Base-by-base conservation (phyloP, 2,888 invertebrate species). In the Torymus auratus region DNA sequence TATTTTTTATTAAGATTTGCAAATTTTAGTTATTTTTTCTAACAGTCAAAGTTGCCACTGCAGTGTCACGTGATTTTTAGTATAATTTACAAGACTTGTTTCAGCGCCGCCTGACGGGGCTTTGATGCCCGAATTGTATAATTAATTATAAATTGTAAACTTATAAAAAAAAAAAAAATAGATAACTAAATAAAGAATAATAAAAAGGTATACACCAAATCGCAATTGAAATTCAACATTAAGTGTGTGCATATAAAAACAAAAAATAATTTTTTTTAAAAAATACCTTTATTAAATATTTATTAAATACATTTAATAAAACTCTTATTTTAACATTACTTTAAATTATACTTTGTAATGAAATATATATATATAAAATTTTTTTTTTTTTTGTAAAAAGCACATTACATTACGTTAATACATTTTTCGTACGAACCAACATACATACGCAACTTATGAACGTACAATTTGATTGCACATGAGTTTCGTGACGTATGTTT, bases 221-320 rank as follows among this genome's bases (percentile, higher is more conserved):
- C 28, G 3, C 3, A 28, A 28, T 28, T 28, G 28, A 2, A 28
- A 0, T 28, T 28, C 28, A 5, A 28, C 3, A 28, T 28, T 28
- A 28, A 28, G 28, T 28, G 3, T 7, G 7, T 28, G 28, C 28
- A 3, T 28, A 62, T 62, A 52, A 53, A 69, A 14, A n/a, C 2
- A 14, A 17, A 12, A 23, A 2, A n/a, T 56, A 28, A 15, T 50
- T 28, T 53, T 50, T 20, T 28, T 28, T 28, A 28, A 41, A 73
- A 79, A 76, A 71, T 72, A 82, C 74, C 56, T 74, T 67, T 71
- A 71, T 65, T 65, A 58, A 52, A 72, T 53, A 67, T 67, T 58
- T 5, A 55, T 65, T 41, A 78, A 64, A 74, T 60, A 70, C 56
- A 71, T 75, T 80, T 77, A 77, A 62, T 77, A 80, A 71, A 78